Conservation (phyloP, 2,888 invertebrate genomes). For the Cataglyphis albicans region DNA sequence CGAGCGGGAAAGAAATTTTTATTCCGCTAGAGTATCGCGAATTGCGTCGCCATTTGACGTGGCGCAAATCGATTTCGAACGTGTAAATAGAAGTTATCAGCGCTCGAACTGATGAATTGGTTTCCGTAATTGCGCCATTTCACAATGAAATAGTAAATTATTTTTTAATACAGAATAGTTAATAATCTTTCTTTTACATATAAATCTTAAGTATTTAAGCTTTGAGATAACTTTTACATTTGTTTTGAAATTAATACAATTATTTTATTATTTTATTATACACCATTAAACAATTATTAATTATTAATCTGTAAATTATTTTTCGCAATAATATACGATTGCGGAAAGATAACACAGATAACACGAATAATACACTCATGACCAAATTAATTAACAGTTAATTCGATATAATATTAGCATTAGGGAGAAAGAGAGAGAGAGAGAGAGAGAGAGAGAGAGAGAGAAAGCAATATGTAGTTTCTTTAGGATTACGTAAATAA, state of each 20-base stretch:
- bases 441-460: no score
- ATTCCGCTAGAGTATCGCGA: conserved; percentile 33
- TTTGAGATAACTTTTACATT: neutral
- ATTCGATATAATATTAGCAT: neutral
- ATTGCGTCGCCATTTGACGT: conserved; percentile 46
- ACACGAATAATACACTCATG: neutral
- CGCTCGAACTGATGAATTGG: conserved; percentile 24
- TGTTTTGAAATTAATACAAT: neutral
- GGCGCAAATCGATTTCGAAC: conserved; percentile 42
- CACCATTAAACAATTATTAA: neutral
- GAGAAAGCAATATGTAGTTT: neutral
- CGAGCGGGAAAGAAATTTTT: conserved; percentile 49
- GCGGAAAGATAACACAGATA: neutral
- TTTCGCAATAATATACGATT: neutral
- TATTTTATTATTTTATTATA: neutral
- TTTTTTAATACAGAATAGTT: conserved; percentile 3
- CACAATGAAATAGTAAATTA: conserved; percentile 8
- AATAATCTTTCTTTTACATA: conserved; percentile 12
- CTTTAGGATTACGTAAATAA: neutral
- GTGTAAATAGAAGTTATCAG: conserved; percentile 46
- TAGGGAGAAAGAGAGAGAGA: neutral
- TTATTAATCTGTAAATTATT: conserved; percentile 6
- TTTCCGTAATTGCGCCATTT: conserved; percentile 42
- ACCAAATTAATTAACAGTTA: neutral
- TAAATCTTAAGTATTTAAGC: conserved; percentile 4